Percentiles rank a stretch among this genome's conserved stretches.
phyloP scores from a whole-genome alignment of 2,113 vertebrate species.

The Anhinga rufa region DNA sequence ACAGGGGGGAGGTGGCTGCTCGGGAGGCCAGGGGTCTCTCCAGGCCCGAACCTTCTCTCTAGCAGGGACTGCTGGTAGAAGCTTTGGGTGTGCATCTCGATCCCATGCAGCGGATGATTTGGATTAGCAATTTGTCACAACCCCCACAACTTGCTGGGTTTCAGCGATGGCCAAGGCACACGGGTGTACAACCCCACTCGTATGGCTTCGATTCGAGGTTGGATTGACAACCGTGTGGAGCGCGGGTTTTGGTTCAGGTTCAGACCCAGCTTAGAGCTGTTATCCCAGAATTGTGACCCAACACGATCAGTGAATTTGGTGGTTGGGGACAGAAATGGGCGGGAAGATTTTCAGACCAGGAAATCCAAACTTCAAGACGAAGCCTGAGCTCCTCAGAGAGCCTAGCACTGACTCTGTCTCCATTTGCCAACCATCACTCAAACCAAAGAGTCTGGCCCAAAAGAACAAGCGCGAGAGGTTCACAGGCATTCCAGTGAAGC shows the following conservation, averaged over 20 bases:
- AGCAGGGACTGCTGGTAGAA: neutral
- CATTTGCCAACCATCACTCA: neutral
- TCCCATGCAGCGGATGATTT: neutral
- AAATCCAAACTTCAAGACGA: neutral
- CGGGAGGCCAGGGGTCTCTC: neutral
- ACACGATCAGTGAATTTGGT: neutral
- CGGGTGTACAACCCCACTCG: neutral
- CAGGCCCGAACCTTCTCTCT: neutral
- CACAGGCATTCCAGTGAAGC: neutral
- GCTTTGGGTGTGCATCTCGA: neutral
- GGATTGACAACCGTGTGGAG: neutral
- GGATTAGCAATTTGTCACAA: neutral
- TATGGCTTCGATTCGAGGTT: neutral
- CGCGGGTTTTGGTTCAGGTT: neutral
- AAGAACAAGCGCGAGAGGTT: fast-evolving
- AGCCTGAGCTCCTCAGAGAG: neutral
- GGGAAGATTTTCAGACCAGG: neutral
- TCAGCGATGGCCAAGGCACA: neutral
- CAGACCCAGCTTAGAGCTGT: neutral
- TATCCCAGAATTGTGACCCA: neutral
- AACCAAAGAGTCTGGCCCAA: neutral
- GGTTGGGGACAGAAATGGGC: neutral
- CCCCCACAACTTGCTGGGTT: neutral
- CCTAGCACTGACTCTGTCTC: neutral
- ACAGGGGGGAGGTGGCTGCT: neutral